Evolutionary conservation across 2,888 invertebrate genomes (phyloP).

Genomic region (Salpingus planirostris): DNA sequence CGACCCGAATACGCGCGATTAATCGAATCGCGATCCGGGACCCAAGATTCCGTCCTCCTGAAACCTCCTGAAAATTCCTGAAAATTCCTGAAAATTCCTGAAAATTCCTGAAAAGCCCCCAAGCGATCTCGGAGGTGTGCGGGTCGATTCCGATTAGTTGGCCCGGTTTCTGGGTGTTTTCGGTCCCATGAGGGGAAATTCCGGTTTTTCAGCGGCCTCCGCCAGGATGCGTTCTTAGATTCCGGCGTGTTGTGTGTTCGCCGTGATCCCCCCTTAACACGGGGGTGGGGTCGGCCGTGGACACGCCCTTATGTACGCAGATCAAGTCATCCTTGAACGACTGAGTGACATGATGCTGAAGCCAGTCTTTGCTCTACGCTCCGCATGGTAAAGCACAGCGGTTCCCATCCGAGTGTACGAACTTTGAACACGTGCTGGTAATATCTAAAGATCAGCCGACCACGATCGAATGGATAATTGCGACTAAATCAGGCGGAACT

Average conservation of each 20-base stretch:
- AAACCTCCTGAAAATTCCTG: too few species aligned
- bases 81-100: too few species aligned
- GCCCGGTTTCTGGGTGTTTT: too few species aligned
- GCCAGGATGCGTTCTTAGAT: background rate
- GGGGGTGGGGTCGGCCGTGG: constrained; percentile 2
- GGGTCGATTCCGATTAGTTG: too few species aligned
- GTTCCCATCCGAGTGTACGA: constrained; percentile 27
- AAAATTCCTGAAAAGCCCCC: constrained; percentile 1
- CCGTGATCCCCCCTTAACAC: constrained; percentile 3
- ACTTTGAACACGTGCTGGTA: constrained; percentile 33
- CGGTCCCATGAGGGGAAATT: too few species aligned
- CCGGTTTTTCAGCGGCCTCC: background rate
- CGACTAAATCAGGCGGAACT: constrained; percentile 38
- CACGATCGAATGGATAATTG: constrained; percentile 37
- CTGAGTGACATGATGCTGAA: constrained; percentile 40
- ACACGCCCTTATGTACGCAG: constrained; percentile 33
- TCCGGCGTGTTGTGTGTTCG: constrained; percentile 1
- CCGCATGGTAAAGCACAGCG: constrained; percentile 37
- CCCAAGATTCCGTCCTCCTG: too few species aligned
- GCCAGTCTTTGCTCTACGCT: constrained; percentile 41
- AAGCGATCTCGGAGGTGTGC: too few species aligned
- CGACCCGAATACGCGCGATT: too few species aligned
- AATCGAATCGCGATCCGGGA: too few species aligned
- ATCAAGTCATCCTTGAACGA: constrained; percentile 42
- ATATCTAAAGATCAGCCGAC: constrained; percentile 34